Evolutionary conservation across 1,140 invertebrate genomes (phyloP), one percentile per base, ranked within the genome.

Genomic region (Aphaenogaster floridana): DNA sequence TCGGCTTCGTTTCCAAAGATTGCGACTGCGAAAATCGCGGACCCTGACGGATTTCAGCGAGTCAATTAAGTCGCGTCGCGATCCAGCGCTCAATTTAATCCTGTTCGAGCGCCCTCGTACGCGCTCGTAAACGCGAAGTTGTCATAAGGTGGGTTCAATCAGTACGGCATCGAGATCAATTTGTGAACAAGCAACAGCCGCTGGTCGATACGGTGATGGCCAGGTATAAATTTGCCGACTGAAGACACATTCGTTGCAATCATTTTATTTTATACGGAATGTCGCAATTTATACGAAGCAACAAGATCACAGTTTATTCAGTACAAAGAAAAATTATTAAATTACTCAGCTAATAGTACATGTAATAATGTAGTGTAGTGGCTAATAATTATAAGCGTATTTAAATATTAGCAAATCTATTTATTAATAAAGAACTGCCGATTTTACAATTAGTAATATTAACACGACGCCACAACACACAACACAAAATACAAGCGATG

Each of bases 1-100:
- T 83, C 68, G 42, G 50, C 54, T 59, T 34, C 28, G 42, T 72
- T 83, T 59, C 34, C 68, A 28, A 74, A 74, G 68, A 83, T 45
- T 42, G 68, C 52, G 78, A 42, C 36, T 45, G 39, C 15, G 68
- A 74, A 39, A 52, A 17, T 34, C 28, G n/a, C 39, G 76, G 13
- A 54, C n/a, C 13, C 63, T 80, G 63, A 81, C 52, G 39, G 66
- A 83, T 83, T 72, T 83, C 79, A 72, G 39, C 39, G 52, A 83
- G 66, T 72, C 52, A 48, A 72, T 83, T 72, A 83, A 48, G 17
- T n/a, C 54, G 8, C 50, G 66, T 52, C 39, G 52, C 39, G 50
- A 72, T 48, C 11, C 79, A 13, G 21, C 50, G 68, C 21, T 59
- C 79, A 21, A 72, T 72, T 83, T 72, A 83, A 72, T 72, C 21